phyloP scores from a whole-genome alignment of 2,797 vertebrate genomes.

The Aeoliscus strigatus region DNA sequence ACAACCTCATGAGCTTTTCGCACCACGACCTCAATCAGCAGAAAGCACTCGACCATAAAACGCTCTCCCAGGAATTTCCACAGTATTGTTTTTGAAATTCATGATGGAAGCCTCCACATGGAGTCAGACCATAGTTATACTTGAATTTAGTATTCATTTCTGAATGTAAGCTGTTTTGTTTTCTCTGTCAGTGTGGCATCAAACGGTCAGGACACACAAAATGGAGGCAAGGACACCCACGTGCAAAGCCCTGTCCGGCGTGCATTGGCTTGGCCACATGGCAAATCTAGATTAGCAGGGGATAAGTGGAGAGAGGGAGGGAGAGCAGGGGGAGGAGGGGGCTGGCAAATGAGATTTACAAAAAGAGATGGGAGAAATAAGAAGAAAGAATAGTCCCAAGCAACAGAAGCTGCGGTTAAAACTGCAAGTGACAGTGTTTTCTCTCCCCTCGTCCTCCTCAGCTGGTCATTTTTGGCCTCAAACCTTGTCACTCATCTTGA shows the following conservation, averaged over 20 bases:
- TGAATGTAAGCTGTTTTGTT: no score
- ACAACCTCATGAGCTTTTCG: conserved; percentile 60
- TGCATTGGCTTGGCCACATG: conserved; percentile 57
- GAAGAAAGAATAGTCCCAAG: conserved; percentile 3
- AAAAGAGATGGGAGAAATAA: conserved; percentile 30
- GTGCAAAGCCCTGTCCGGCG: conserved; percentile 50
- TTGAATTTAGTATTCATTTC: no score
- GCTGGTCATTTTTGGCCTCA: conserved; percentile 44
- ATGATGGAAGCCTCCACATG: no score
- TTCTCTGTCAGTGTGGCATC: conserved; percentile 46
- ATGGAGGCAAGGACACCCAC: conserved; percentile 61
- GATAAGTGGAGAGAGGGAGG: conserved; percentile 44
- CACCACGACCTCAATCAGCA: conserved; percentile 57
- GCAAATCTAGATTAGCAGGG: conserved; percentile 71
- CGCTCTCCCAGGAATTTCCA: conserved; percentile 42
- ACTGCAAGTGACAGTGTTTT: conserved; percentile 6
- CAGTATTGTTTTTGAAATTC: conserved; percentile 38
- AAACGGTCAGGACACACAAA: conserved; percentile 62
- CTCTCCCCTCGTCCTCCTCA: conserved; percentile 12
- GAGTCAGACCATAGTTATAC: no score
- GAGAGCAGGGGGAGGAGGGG: conserved; percentile 4
- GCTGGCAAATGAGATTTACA: conserved; percentile 39
- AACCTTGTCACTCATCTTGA: conserved; percentile 54
- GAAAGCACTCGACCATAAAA: conserved; percentile 44
- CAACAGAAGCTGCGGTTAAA: conserved; percentile 2